Evolutionary conservation across 2,113 vertebrate genomes (phyloP), one percentile per base, ranked within the genome.

Genomic region (Bettongia penicillata): DNA sequence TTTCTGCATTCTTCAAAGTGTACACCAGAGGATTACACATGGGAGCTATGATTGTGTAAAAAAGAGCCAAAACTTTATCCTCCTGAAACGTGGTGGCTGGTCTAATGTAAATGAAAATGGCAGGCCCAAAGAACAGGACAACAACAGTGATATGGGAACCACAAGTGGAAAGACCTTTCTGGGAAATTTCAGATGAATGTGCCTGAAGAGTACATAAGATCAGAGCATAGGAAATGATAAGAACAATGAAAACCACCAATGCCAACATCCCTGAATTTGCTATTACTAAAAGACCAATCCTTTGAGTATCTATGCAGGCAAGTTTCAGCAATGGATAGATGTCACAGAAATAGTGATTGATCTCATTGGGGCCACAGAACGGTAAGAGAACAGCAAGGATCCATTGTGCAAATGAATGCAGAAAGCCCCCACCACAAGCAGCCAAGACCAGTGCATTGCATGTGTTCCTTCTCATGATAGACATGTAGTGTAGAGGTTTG

Each of bases 121-220:
- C 53, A 16, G 96, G 96, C 6, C 61, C 95, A 48, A 96, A 43
- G 48, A 91, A 89, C 8, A 95, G 43, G n/a, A n/a, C n/a, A 22
- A 91, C 25, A 28, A 93, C 96, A 37, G 96, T 96, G 53, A 97
- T 28, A 3, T 97, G 95, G 52, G 96, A 97, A 10, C 84, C 97
- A 22, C 95, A 97, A 0, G 94, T 97, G 22, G 96, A 97, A 26
- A 97, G 95, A n/a, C 94, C 95, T 92, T 97, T 96, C 51, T 53
- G 68, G 11, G n/a, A 48, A 22, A 53, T 95, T 8, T 94, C 92
- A 2, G 89, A 55, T 2, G 94, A 96, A 37, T 93, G 47, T 43
- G 9, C 7, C 90, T 47, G 31, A 68, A 68, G 31, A 3, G 61
- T 68, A 68, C 37, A 68, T 68, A 68, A 68, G 31, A 68, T 68